Evolutionary conservation across 2,113 vertebrate species (phyloP), one percentile per base, ranked within the genome.

Genomic region (Cyanocitta stelleri): DNA sequence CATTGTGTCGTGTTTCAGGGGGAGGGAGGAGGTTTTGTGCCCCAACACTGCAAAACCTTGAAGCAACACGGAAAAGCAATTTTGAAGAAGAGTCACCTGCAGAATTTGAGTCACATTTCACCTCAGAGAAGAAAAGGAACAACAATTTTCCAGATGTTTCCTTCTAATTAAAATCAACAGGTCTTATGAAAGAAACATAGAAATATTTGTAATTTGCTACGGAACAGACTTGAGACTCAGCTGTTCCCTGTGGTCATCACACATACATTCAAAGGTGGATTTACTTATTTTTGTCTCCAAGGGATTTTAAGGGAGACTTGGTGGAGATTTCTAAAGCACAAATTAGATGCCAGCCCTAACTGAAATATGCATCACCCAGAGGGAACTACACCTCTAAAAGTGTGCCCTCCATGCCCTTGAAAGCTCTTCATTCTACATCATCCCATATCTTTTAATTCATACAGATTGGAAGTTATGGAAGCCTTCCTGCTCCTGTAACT

Each of bases 1-100:
- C 41, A 22, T 2, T 76, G 29, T 19, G 9, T 2, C 4, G 2
- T 20, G 3, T 27, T 78, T 66, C 4, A 4, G 20, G 3, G 11
- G 10, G 5, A n/a, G 3, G 6, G 4, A 61, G 16, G 3, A 9
- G 0, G 16, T 41, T 78, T 61, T 67, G 26, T 21, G 8, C 18
- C 23, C 20, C 30, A 64, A 37, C 23, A 62, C 0, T 22, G 7
- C 46, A 92, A 73, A 90, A 78, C 64, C 43, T 64, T 82, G 18
- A 74, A 82, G 37, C 5, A 69, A 86, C 18, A 29, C 14, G 51
- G 35, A 68, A 89, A 71, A 75, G 10, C 12, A 71, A 33, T 29
- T 75, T 14, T 17, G 22, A 86, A 67, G 37, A 88, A 35, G 9
- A 91, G 16, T 37, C 35, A 44, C 29, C 19, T 44, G 26, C 37